phyloP scores from a whole-genome alignment of 2,113 vertebrate species.

The Hypocryptadius cinnamomeus region DNA sequence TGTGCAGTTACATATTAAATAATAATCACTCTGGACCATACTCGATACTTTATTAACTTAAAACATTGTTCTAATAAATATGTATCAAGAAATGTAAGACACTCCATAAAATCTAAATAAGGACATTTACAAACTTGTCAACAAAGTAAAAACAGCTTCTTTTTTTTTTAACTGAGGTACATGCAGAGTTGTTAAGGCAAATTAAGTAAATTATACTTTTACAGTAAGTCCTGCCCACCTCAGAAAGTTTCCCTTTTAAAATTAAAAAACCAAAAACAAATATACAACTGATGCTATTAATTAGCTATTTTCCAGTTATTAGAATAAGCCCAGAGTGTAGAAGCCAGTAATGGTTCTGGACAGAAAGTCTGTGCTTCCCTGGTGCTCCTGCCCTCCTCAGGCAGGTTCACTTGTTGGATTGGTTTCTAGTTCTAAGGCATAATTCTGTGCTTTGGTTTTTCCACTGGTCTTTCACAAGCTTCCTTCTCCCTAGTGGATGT shows the following conservation, averaged over 20 bases:
- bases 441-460: slow-evolving; percentile 31
- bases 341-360: not conserved
- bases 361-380: not conserved
- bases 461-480: not conserved
- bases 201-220: slow-evolving; percentile 16
- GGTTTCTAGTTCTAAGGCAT: not conserved
- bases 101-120: slow-evolving; percentile 65
- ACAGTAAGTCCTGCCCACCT: slow-evolving; percentile 14
- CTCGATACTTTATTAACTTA: slow-evolving; percentile 80
- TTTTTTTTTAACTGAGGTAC: slow-evolving; percentile 21
- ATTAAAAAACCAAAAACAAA: not conserved
- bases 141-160: slow-evolving; percentile 52
- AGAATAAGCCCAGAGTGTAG: not conserved
- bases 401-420: not conserved
- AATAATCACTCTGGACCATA: slow-evolving; percentile 21
- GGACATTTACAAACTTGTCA: slow-evolving; percentile 58
- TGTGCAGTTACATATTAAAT: not conserved
- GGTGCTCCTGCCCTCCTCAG: not conserved
- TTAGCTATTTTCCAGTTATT: slow-evolving; percentile 28
- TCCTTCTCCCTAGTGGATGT: not conserved
- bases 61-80: slow-evolving; percentile 79
- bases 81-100: slow-evolving; percentile 67
- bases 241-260: slow-evolving; percentile 26
- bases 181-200: slow-evolving; percentile 51
- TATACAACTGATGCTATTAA: slow-evolving; percentile 29